A percentile compares a stretch with the other conserved stretches of the same genome.
phyloP scores from a whole-genome alignment of 1,140 invertebrate genomes.

The Plutomurus gul region DNA sequence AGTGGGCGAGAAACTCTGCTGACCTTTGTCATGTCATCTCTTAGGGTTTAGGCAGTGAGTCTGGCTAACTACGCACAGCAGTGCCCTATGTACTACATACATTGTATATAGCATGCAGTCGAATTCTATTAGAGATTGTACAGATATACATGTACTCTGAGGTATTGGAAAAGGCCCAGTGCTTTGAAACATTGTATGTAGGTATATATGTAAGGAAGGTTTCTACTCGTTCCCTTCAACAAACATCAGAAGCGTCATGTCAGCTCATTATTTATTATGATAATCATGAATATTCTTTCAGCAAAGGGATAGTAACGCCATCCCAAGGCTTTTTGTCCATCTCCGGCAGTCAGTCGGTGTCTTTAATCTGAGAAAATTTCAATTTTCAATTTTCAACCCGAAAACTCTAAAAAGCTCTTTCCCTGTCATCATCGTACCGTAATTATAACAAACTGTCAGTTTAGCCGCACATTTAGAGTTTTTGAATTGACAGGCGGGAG shows the following conservation, averaged over 20 bases:
- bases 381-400: neutral
- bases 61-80: neutral
- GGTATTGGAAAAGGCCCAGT: too few relatives aligned
- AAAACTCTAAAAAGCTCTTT: neutral
- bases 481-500: constrained; percentile 4
- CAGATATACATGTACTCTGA: too few relatives aligned
- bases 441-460: constrained; percentile 19
- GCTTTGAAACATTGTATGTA: too few relatives aligned
- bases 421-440: neutral
- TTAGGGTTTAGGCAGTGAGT: neutral
- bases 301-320: too few relatives aligned
- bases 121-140: neutral
- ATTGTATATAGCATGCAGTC: neutral
- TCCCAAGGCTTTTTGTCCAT: neutral
- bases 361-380: neutral
- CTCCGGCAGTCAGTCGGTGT: neutral
- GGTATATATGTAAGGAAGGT: neutral
- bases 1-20: constrained; percentile 7
- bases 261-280: constrained; percentile 20
- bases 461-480: neutral
- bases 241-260: neutral
- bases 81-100: neutral
- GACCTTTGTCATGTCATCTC: constrained; percentile 19
- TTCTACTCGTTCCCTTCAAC: neutral
- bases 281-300: constrained; percentile 15